Percentiles rank a stretch among this genome's conserved stretches.
These are phyloP conservation scores for Megaleporinus macrocephalus DNA, from an alignment of 2,113 vertebrate species.

Conservation along the genomic window DNA sequence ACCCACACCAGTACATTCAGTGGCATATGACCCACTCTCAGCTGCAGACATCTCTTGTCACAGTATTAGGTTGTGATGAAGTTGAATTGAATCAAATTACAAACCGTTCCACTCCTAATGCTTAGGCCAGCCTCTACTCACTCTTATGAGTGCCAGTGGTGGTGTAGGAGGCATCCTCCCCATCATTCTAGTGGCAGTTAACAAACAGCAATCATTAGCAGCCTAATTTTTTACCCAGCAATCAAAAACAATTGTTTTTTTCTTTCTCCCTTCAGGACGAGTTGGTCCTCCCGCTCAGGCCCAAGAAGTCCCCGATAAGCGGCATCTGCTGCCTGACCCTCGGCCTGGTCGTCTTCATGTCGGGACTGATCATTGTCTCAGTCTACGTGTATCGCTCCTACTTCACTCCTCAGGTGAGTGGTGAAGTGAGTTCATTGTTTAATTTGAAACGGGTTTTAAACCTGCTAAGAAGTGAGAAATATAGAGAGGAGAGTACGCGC, in stretches of 20 bases:
- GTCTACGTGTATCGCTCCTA: slow-evolving; percentile 90
- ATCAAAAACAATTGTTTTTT: not conserved
- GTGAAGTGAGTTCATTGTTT: not conserved
- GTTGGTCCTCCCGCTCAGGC: slow-evolving; percentile 64
- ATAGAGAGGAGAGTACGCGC: not conserved
- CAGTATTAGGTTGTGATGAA: no score
- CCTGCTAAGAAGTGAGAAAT: no score
- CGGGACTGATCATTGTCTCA: slow-evolving; percentile 84
- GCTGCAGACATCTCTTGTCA: no score
- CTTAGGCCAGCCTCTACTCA: no score
- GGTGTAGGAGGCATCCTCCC: no score
- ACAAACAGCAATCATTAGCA: not conserved
- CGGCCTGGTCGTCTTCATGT: slow-evolving; percentile 84
- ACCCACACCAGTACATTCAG: no score
- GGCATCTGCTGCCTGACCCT: slow-evolving; percentile 87
- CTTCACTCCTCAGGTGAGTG: slow-evolving; percentile 85
- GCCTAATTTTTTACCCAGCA: not conserved
- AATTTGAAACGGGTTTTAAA: not conserved
- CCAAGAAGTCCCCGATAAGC: slow-evolving; percentile 77
- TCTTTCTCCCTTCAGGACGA: slow-evolving; percentile 73
- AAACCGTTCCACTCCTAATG: no score
- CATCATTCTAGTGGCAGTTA: not conserved
- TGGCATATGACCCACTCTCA: no score
- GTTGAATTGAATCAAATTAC: no score
- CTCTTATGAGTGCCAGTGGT: no score